Evolutionary conservation across 2,797 vertebrate species (phyloP).

Genomic region (Parauchenoglanis punctatus): DNA sequence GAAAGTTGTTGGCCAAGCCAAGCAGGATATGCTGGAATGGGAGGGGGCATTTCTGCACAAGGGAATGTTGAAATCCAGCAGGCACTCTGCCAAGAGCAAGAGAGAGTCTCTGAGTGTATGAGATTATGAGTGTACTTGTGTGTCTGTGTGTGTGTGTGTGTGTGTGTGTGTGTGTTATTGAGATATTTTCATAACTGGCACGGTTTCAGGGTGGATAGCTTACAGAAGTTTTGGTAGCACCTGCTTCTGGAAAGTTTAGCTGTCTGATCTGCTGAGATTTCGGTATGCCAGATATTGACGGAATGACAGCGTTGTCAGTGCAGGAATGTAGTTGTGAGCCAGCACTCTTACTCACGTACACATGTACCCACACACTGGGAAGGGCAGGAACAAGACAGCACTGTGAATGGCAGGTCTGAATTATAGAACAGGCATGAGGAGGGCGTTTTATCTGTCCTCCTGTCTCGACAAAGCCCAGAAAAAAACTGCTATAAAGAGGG

Average conservation of each 20-base stretch:
- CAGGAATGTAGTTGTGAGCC: conserved; percentile 33
- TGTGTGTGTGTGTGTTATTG: conserved; percentile 24
- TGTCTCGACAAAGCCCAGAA: conserved; percentile 1
- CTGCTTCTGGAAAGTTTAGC: conserved; percentile 86
- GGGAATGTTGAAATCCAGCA: conserved; percentile 75
- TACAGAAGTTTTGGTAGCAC: conserved; percentile 64
- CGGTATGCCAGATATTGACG: conserved; percentile 70
- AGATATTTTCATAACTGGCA: conserved; percentile 73
- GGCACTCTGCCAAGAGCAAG: conserved; percentile 73
- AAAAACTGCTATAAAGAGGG: neutral
- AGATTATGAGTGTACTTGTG: conserved; percentile 33
- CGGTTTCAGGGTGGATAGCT: conserved; percentile 71
- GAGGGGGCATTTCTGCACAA: conserved; percentile 66
- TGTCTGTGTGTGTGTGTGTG: neutral
- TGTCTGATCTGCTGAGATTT: conserved; percentile 73
- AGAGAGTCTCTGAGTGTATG: conserved; percentile 33
- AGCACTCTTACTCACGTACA: conserved; percentile 27
- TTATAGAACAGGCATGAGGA: conserved; percentile 6
- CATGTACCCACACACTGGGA: conserved; percentile 14
- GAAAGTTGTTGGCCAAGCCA: conserved; percentile 83
- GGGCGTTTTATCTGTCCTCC: neutral
- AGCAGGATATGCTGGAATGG: conserved; percentile 75
- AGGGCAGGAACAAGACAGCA: neutral
- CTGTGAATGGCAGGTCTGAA: conserved; percentile 22
- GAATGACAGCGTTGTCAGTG: conserved; percentile 32